Conservation (phyloP, 2,113 vertebrate species). For the Prinia subflava region DNA sequence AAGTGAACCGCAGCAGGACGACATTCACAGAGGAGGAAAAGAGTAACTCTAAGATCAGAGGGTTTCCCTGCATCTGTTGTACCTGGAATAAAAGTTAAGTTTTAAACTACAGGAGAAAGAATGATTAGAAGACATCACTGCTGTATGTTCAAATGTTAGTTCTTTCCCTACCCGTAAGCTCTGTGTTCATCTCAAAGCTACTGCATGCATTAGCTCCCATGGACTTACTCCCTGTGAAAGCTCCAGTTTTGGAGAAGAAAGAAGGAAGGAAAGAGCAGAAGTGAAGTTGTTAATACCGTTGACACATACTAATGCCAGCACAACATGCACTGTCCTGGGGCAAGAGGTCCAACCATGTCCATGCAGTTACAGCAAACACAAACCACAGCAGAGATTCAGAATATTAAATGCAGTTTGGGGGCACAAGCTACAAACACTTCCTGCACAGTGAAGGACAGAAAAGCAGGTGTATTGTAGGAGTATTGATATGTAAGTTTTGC, state of each 20-base stretch:
- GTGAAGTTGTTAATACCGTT: background rate
- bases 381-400: background rate
- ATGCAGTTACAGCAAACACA: fast-evolving
- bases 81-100: background rate
- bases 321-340: background rate
- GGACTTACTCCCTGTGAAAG: background rate
- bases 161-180: background rate
- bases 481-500: background rate
- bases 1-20: fast-evolving
- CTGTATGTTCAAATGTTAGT: background rate
- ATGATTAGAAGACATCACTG: background rate
- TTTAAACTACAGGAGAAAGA: background rate
- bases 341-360: fast-evolving
- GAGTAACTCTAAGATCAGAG: fast-evolving
- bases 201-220: background rate
- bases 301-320: background rate
- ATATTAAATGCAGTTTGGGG: background rate
- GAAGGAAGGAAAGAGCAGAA: background rate
- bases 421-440: fast-evolving
- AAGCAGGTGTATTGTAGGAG: background rate
- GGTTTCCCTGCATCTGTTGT: background rate
- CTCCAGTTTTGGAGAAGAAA: background rate
- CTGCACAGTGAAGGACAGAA: background rate
- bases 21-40: background rate
- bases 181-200: background rate